phyloP scores from a whole-genome alignment of 2,113 vertebrate genomes.

The Tichodroma muraria region DNA sequence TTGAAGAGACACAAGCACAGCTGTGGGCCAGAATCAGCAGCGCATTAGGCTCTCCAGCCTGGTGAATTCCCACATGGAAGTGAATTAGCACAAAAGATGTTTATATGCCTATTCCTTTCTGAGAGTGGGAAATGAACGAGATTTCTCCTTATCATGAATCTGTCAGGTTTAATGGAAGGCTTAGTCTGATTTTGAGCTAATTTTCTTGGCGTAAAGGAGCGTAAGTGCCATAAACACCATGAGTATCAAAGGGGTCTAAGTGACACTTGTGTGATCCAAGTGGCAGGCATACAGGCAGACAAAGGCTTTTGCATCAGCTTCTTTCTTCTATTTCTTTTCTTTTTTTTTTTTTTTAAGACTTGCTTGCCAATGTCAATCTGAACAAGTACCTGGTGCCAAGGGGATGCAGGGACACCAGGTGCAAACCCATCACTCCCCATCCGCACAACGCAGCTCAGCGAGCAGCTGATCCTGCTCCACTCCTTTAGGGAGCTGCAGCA shows the following conservation, averaged over 20 bases:
- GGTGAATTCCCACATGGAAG: not conserved
- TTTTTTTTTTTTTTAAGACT: not conserved
- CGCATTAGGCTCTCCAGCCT: not conserved
- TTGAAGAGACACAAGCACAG: not conserved
- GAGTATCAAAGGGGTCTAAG: not conserved
- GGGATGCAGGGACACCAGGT: not conserved
- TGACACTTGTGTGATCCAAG: not conserved
- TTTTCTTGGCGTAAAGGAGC: not conserved
- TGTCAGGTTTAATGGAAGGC: not conserved
- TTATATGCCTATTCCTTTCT: not conserved
- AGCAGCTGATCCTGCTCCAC: not conserved
- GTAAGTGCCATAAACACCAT: not conserved
- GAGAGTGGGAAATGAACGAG: not conserved
- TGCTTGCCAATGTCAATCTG: not conserved
- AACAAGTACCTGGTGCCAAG: not conserved
- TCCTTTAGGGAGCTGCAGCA: not conserved
- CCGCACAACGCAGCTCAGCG: rapidly evolving
- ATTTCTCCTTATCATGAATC: not conserved
- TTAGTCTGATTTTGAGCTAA: not conserved
- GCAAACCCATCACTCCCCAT: not conserved
- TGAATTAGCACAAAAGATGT: not conserved
- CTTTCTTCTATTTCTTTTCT: not conserved
- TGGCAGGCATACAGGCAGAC: not conserved
- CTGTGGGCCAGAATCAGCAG: not conserved
- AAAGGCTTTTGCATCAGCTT: not conserved